Conservation (phyloP, 1,140 invertebrate species). For the Plutomurus gul region DNA sequence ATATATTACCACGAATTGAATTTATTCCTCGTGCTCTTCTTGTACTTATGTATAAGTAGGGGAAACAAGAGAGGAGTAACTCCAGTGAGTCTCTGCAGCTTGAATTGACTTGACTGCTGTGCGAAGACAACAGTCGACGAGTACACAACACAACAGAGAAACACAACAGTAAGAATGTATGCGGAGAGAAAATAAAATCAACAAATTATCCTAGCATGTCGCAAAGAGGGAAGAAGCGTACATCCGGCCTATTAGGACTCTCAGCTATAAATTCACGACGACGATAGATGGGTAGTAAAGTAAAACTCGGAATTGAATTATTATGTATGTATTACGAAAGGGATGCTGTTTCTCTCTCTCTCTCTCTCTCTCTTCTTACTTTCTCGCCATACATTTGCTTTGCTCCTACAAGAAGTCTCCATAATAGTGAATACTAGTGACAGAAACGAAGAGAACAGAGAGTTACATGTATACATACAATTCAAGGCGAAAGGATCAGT, state of each 20-base stretch:
- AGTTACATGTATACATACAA: conserved; percentile 4
- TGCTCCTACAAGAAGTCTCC: background rate
- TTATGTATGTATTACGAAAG: conserved; percentile 1
- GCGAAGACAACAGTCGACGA: background rate
- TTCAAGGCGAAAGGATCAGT: background rate
- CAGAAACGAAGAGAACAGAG: conserved; percentile 5
- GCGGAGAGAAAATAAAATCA: conserved; percentile 24
- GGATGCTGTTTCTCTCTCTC: background rate
- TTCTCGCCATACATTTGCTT: conserved; percentile 15
- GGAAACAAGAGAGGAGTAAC: too few species aligned
- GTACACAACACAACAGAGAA: background rate
- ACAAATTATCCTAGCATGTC: conserved; percentile 14
- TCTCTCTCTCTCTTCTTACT: background rate
- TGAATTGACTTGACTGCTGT: too few species aligned
- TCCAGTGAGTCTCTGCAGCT: too few species aligned
- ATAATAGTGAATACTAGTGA: background rate
- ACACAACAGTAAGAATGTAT: conserved; percentile 14
- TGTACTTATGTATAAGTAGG: background rate
- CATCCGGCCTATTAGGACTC: conserved; percentile 20
- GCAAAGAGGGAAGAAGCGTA: conserved; percentile 15
- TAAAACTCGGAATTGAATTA: conserved; percentile 28
- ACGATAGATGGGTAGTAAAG: conserved; percentile 20
- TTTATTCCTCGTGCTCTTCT: background rate
- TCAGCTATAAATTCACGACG: conserved; percentile 13
- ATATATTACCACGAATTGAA: background rate